Conservation (phyloP, 2,113 vertebrate genomes). For the Brachypteracias leptosomus region DNA sequence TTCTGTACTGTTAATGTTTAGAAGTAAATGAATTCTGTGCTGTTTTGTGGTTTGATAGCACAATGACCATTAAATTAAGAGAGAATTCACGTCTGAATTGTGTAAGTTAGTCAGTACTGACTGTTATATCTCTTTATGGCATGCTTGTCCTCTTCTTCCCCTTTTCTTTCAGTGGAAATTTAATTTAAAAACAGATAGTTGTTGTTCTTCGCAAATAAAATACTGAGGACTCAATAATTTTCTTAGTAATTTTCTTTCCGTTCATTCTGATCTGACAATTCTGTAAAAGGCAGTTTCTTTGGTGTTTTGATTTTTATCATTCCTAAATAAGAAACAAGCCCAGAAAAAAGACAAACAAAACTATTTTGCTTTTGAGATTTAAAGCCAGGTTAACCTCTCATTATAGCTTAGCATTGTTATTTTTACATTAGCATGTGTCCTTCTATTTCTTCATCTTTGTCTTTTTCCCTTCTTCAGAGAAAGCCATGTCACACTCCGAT, state of each 20-base stretch:
- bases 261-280: not conserved
- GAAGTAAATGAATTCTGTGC: not conserved
- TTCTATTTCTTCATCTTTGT: not conserved
- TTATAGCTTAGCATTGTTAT: not conserved
- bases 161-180: not conserved
- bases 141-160: not conserved
- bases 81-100: not conserved
- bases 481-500: not conserved
- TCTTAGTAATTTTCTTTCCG: not conserved
- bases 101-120: not conserved
- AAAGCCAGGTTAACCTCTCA: not conserved
- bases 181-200: not conserved
- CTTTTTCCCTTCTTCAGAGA: not conserved
- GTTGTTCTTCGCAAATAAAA: not conserved
- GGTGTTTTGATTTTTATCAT: not conserved
- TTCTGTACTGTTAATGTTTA: not conserved
- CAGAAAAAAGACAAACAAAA: not conserved
- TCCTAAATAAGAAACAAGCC: not conserved
- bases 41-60: not conserved
- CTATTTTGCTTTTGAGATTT: not conserved
- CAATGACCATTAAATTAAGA: not conserved
- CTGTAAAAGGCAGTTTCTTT: not conserved
- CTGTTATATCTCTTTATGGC: not conserved
- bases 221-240: not conserved
- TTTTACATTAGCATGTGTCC: not conserved